Evolutionary conservation across 1,140 invertebrate species (phyloP).

Genomic region (Papilio glaucus): DNA sequence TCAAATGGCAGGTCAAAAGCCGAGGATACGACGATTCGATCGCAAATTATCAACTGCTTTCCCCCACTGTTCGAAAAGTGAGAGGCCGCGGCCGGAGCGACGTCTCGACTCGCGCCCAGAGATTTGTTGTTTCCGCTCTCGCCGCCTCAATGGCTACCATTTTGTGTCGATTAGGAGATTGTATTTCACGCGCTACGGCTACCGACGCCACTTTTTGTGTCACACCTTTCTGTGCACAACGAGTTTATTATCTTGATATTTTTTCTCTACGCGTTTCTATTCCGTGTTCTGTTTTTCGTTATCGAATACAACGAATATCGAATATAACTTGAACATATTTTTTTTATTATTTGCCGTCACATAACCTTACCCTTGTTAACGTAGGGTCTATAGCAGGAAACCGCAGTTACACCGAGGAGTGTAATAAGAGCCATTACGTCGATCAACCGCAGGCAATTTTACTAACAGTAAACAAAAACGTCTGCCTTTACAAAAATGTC

Average conservation of each 20-base stretch:
- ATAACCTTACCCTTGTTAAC: slow-evolving; percentile 48
- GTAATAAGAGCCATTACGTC: slow-evolving; percentile 72
- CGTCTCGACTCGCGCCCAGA: slow-evolving; percentile 71
- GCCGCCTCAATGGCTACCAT: slow-evolving; percentile 80
- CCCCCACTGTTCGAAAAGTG: slow-evolving; percentile 63
- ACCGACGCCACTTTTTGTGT: slow-evolving; percentile 80
- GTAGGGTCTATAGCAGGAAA: slow-evolving; percentile 68
- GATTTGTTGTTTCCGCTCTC: slow-evolving; percentile 79
- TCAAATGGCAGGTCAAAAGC: slow-evolving; percentile 67
- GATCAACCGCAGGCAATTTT: slow-evolving; percentile 74
- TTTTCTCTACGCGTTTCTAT: slow-evolving; percentile 56
- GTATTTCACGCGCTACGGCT: slow-evolving; percentile 80
- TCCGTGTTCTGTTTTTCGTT: slow-evolving; percentile 60
- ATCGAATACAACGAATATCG: slow-evolving; percentile 42
- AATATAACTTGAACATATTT: slow-evolving; percentile 41
- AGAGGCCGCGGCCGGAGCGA: slow-evolving; percentile 57
- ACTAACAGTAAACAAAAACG: slow-evolving; percentile 76
- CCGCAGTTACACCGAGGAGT: slow-evolving; percentile 61
- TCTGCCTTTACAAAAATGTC: slow-evolving; percentile 78
- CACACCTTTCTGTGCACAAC: slow-evolving; percentile 74
- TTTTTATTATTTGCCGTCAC: slow-evolving; percentile 38
- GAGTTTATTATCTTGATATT: slow-evolving; percentile 76
- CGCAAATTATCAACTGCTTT: slow-evolving; percentile 66
- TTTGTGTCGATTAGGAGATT: slow-evolving; percentile 81
- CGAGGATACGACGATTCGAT: slow-evolving; percentile 53